Evolutionary conservation across 2,113 vertebrate genomes (phyloP), one percentile per base, ranked within the genome.

Genomic region (Megaleporinus macrocephalus): DNA sequence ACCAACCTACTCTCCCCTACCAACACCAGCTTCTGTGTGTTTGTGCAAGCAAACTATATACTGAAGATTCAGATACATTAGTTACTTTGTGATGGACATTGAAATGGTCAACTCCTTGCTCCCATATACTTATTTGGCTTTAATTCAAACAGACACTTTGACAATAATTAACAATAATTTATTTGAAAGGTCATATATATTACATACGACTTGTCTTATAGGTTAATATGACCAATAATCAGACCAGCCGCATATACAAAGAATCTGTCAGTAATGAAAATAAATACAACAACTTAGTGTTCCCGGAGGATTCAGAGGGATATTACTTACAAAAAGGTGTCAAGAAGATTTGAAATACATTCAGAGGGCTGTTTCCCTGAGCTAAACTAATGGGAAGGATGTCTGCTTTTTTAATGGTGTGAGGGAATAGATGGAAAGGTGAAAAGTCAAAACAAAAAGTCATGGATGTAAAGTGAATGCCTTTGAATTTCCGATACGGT

Each of bases 261-360:
- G 59, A 33, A 47, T 41, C 30, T 11, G 62, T 53, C 33, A 41
- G 4, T n/a, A 74, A 68, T 49, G 5, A 76, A 27, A 83, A 82
- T 87, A 87, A 82, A 84, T 87, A 84, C 61, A 20, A 24, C 1
- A 11, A 78, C 63, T 73, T 86, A 86, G 85, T 86, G 85, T 86
- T 86, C 24, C 16, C 33, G 68, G 53, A 74, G 73, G 36, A 66
- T 12, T 44, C 41, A 9, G 10, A 44, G 41, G 10, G 41, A 4
- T 4, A 12, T 47, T 57, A 26, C 59, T 66, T 41, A 15, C 44
- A n/a, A 47, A 22, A 33, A 49, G 14, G 26, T 49, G 26, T 24
- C 33, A 15, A 1, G 16, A 69, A 41, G 62, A n/a, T 26, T 51
- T 51, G 20, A 10, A 27, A 59, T 41, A 76, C 30, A 49, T 74